Conservation (phyloP, 2,888 invertebrate species). For the Chrysolina oricalcia region DNA sequence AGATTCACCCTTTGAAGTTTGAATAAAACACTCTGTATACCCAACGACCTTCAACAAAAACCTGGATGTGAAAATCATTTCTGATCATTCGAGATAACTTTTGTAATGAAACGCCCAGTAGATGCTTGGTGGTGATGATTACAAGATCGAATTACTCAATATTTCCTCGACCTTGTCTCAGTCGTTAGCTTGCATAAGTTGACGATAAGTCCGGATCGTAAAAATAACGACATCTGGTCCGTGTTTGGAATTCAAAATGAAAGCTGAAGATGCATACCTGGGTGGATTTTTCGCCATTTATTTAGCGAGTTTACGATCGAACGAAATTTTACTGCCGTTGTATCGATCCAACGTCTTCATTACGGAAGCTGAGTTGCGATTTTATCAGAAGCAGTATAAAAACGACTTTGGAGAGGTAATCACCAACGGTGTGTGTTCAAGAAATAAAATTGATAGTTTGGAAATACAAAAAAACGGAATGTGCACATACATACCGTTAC, state of each 20-base stretch:
- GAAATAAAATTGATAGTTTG: background rate
- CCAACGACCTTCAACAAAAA: no score
- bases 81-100: background rate
- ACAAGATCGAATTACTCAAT: background rate
- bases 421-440: background rate
- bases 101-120: background rate
- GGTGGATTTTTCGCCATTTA: background rate
- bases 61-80: no score
- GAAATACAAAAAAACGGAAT: no score
- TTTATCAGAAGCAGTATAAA: background rate
- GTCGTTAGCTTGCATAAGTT: background rate
- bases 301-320: background rate
- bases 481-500: no score
- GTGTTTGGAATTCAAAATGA: conserved; percentile 7
- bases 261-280: background rate
- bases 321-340: background rate
- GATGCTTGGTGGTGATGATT: background rate
- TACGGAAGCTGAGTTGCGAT: background rate
- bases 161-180: background rate
- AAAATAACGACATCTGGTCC: conserved; percentile 3
- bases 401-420: background rate
- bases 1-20: no score
- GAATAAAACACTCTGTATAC: no score
- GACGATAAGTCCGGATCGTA: conserved; percentile 1
- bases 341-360: conserved; percentile 13